Evolutionary conservation across 2,113 vertebrate species (phyloP).

Genomic region (Odontesthes bonariensis): DNA sequence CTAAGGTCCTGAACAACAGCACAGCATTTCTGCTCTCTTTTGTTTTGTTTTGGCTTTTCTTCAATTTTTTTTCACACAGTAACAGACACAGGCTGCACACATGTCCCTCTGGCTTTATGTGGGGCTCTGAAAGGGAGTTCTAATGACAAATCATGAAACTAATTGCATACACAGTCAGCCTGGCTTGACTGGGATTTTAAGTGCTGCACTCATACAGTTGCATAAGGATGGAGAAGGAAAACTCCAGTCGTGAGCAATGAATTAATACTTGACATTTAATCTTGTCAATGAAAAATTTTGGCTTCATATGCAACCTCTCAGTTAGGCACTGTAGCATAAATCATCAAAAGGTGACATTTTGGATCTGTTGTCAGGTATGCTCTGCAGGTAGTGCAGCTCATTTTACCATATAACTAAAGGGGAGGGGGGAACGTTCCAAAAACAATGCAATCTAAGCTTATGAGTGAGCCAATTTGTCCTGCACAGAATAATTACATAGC

Average conservation of each 20-base stretch:
- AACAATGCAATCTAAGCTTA: slow-evolving; percentile 53
- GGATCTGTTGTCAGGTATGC: slow-evolving; percentile 56
- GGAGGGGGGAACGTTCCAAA: slow-evolving; percentile 27
- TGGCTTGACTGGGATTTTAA: slow-evolving; percentile 8
- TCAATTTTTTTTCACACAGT: slow-evolving; percentile 9
- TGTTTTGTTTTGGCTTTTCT: slow-evolving; percentile 11
- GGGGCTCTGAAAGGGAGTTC: not conserved
- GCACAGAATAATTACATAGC: slow-evolving; percentile 52
- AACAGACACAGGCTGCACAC: slow-evolving; percentile 4
- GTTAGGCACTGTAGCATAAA: slow-evolving; percentile 46
- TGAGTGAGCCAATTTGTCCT: slow-evolving; percentile 62
- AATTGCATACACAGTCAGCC: not conserved
- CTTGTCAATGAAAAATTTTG: slow-evolving; percentile 53
- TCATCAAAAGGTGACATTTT: slow-evolving; percentile 58
- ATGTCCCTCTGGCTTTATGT: not conserved
- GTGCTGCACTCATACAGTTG: not conserved
- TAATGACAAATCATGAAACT: not conserved
- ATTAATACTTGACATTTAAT: slow-evolving; percentile 63
- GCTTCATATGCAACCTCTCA: slow-evolving; percentile 49
- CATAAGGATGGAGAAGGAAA: not conserved
- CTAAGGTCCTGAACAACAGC: slow-evolving; percentile 4
- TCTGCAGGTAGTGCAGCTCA: slow-evolving; percentile 46
- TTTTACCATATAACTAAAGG: slow-evolving; percentile 41
- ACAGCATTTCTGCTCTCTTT: slow-evolving; percentile 12
- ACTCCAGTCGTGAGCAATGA: slow-evolving; percentile 41